These are phyloP conservation scores for Eptatretus burgeri DNA, from an alignment of 2,113 vertebrate species.

Conservation along the genomic window DNA sequence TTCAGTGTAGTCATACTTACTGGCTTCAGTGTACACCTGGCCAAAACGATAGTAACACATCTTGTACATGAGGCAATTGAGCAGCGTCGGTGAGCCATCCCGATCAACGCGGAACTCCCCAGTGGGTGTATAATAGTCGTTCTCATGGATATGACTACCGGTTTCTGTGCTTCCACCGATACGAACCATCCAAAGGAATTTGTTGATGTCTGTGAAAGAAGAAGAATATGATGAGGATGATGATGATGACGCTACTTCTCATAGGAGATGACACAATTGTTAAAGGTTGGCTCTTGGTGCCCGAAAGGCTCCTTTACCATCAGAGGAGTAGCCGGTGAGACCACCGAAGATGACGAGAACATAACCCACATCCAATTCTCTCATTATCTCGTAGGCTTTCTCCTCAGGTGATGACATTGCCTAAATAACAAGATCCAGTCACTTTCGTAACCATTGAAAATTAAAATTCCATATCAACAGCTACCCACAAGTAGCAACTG, in stretches of 20 bases:
- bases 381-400: constrained; percentile 88
- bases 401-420: constrained; percentile 95
- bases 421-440: constrained; percentile 20
- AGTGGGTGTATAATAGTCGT: constrained; percentile 84
- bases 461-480: too few relatives aligned
- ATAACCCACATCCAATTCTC: constrained; percentile 85
- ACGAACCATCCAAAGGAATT: constrained; percentile 96
- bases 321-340: constrained; percentile 77
- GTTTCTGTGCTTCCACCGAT: constrained; percentile 95
- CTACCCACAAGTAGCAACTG: too few relatives aligned
- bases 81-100: constrained; percentile 70
- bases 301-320: constrained; percentile 37
- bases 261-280: too few relatives aligned
- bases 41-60: constrained; percentile 99
- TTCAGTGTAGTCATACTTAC: too few relatives aligned
- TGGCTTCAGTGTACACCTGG: constrained; percentile 96
- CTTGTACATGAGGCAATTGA: constrained; percentile 99
- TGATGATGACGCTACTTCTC: too few relatives aligned
- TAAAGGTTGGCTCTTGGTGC: too few relatives aligned
- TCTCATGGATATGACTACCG: constrained; percentile 77
- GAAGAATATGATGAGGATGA: too few relatives aligned
- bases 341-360: constrained; percentile 91
- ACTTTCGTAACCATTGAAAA: too few relatives aligned
- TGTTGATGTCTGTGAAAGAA: constrained; percentile 68
- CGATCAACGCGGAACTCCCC: constrained; percentile 86